Percentiles rank a stretch among this genome's conserved stretches.
phyloP scores from a whole-genome alignment of 2,888 invertebrate species.

The Dasypolia templi region DNA sequence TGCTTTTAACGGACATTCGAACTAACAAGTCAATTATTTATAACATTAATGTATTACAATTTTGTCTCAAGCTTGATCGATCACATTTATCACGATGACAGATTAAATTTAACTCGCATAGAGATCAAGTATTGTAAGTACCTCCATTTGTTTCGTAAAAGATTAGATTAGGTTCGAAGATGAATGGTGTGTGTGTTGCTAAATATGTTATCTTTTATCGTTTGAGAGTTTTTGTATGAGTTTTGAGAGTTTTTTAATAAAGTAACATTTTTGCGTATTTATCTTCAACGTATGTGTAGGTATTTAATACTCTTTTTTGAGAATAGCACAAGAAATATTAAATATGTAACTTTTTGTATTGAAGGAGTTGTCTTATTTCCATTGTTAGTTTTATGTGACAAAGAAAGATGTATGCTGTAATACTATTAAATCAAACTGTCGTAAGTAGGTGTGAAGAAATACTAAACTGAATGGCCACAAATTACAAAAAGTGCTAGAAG shows the following conservation, averaged over 20 bases:
- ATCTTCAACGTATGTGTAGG: no score
- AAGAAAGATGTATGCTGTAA: no score
- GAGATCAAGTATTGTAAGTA: constrained; percentile 11
- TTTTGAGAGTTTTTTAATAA: constrained; percentile 24
- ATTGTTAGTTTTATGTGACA: no score
- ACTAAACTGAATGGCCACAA: no score
- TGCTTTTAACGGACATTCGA: neutral
- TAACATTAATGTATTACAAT: neutral
- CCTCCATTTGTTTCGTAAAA: constrained; percentile 11
- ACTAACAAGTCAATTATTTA: neutral
- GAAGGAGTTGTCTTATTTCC: no score
- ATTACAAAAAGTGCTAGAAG: no score
- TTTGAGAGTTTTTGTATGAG: neutral
- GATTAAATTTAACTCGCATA: constrained; percentile 22
- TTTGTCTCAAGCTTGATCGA: constrained; percentile 36
- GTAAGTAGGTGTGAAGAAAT: no score
- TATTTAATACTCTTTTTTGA: no score
- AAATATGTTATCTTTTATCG: constrained; percentile 28
- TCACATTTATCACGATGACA: constrained; percentile 42
- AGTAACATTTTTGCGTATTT: neutral
- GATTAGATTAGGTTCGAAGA: constrained; percentile 32
- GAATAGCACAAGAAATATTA: no score
- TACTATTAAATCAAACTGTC: no score
- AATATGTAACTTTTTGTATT: no score
- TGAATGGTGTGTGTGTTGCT: constrained; percentile 32